Base-by-base conservation (phyloP, 2,797 vertebrate genomes). In the Crocodylus rhombifer region DNA sequence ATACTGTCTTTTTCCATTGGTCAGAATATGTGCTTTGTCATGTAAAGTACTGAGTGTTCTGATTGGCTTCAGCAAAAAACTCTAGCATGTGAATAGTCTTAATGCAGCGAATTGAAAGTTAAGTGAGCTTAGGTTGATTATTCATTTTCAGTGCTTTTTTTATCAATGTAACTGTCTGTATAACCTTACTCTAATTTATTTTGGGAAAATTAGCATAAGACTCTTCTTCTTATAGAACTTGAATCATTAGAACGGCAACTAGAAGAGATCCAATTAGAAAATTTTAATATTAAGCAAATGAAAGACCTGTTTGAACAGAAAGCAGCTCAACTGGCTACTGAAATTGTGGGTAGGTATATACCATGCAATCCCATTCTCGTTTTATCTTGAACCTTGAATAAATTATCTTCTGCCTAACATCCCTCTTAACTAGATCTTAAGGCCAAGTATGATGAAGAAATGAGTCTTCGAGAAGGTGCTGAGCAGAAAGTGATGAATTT, bases 291-390 rank as follows among this genome's bases (percentile, higher is more conserved):
- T 97, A 99, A 99, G 96, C 99, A 99, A 98, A 99, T 99, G 99
- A 99, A 99, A 98, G 99, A 99, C 95, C 97, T 99, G 95, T 99
- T 99, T 98, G 99, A 99, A 97, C 99, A 99, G 98, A 99, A 99
- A 97, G 99, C 99, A 12, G 99, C 99, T 60, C 99, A 99, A 95
- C 98, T 99, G 97, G 98, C 99, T 79, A 99, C 99, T 76, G 99
- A 99, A 98, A 98, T 99, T 96, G 99, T 99, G 96, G 99, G 99
- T 99, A 96, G 98, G 98, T 98, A 77, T 84, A 71, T 80, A 92
- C 93, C 56, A 56, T 75, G 58, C 62, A 20, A 28, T 88, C 28
- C 81, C 18, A 30, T 62, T 80, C 55, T 63, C 20, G 86, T 90
- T 82, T 64, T 85, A 17, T 61, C 74, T 86, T 81, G 64, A 56